These are phyloP conservation scores for Cephus sareptanus DNA, from an alignment of 2,888 invertebrate genomes.

Conservation along the genomic window DNA sequence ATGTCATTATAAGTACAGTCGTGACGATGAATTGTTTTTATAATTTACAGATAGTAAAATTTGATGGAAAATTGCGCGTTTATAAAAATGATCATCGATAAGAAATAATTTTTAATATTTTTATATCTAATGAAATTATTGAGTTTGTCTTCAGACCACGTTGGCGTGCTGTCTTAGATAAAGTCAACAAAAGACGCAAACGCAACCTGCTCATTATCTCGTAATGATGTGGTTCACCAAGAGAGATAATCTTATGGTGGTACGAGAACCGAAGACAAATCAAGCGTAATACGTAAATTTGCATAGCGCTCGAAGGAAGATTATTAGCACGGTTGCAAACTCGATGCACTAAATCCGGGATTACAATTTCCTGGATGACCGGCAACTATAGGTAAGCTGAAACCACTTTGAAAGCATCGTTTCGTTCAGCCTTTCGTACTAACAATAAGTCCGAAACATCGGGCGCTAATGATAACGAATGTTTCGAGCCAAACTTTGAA, in stretches of 20 bases:
- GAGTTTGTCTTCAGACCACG: not conserved
- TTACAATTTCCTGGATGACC: constrained; percentile 34
- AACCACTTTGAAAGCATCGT: constrained; percentile 11
- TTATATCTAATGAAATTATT: not conserved
- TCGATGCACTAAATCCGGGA: constrained; percentile 32
- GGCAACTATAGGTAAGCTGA: constrained; percentile 22
- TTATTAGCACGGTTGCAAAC: constrained; percentile 43
- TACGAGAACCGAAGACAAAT: not conserved
- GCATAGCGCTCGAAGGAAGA: constrained; percentile 42
- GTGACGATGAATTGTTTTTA: not conserved
- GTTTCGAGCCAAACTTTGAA: constrained; percentile 33
- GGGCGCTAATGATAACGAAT: constrained; percentile 51
- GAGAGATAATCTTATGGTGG: not conserved
- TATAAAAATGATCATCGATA: not conserved
- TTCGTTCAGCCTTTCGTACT: constrained; percentile 21
- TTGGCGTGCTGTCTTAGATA: not conserved
- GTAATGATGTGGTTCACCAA: not conserved
- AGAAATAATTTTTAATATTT: not conserved
- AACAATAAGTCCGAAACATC: constrained; percentile 47
- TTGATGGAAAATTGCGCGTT: not conserved
- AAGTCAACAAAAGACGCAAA: not conserved
- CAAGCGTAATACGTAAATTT: constrained; percentile 39
- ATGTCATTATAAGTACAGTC: not conserved
- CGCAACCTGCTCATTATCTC: not conserved
- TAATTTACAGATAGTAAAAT: not conserved